Conservation (phyloP, 2,888 invertebrate species). For the Mythimna loreyi region DNA sequence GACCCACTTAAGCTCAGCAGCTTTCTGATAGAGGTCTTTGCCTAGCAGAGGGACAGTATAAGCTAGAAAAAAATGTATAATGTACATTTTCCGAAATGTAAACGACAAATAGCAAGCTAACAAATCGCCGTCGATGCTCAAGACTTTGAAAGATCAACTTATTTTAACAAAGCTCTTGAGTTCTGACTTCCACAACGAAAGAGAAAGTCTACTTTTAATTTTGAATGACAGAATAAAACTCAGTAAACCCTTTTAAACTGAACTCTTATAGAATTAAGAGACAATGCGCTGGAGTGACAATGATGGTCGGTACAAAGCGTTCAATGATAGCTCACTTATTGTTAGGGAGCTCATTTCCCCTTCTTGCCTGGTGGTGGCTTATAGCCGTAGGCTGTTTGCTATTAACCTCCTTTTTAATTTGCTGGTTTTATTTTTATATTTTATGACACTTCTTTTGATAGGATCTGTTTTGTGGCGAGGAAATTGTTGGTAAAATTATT, state of each 20-base stretch:
- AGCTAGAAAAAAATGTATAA: no score
- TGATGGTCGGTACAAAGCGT: constrained; percentile 10
- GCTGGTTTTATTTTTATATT: not conserved
- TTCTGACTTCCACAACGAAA: not conserved
- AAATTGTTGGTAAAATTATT: no score
- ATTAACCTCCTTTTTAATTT: constrained; percentile 20
- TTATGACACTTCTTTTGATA: constrained; percentile 9
- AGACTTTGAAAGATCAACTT: not conserved
- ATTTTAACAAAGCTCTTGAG: not conserved
- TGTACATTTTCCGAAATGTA: no score
- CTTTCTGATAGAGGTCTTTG: no score
- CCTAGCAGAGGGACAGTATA: no score
- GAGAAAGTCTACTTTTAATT: not conserved
- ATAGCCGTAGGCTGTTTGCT: constrained; percentile 21
- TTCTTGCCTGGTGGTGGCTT: constrained; percentile 24
- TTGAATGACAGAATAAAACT: not conserved
- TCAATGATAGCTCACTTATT: constrained; percentile 39
- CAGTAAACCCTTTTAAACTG: constrained; percentile 8
- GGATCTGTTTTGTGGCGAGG: no score
- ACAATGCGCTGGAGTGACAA: constrained; percentile 39
- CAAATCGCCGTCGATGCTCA: no score
- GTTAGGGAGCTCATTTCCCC: constrained; percentile 48
- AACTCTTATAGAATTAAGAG: constrained; percentile 16
- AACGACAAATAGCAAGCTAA: no score
- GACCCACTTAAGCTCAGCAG: no score